phyloP scores from a whole-genome alignment of 2,797 vertebrate genomes.

The Eurystomus glaucurus region DNA sequence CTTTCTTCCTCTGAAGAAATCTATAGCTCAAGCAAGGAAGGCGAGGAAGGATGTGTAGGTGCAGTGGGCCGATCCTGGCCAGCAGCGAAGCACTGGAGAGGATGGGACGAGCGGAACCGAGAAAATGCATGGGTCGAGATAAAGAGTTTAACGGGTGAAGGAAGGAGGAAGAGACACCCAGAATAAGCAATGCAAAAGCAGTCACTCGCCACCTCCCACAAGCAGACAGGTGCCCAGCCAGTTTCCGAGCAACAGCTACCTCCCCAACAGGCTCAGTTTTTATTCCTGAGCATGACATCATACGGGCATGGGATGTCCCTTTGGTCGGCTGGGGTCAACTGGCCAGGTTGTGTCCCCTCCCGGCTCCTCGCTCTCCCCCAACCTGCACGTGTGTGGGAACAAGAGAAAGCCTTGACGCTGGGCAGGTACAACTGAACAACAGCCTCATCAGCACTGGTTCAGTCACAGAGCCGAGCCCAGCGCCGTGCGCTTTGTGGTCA shows the following conservation, averaged over 20 bases:
- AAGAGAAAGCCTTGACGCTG: background rate
- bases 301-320: background rate
- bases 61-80: background rate
- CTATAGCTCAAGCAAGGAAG: background rate
- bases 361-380: background rate
- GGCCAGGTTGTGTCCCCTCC: background rate
- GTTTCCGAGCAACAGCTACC: background rate
- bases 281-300: too few relatives aligned
- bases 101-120: background rate
- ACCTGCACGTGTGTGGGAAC: fast-evolving
- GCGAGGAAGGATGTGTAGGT: background rate
- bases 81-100: background rate
- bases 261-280: background rate
- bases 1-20: background rate
- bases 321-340: background rate
- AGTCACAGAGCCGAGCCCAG: background rate
- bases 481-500: fast-evolving
- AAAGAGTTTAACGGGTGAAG: background rate
- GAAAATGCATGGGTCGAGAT: background rate
- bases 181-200: background rate
- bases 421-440: background rate
- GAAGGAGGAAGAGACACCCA: background rate
- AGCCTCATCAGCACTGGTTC: fast-evolving
- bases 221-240: background rate
- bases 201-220: background rate